phyloP scores from a whole-genome alignment of 2,888 invertebrate genomes.

The Latrodectus elegans region DNA sequence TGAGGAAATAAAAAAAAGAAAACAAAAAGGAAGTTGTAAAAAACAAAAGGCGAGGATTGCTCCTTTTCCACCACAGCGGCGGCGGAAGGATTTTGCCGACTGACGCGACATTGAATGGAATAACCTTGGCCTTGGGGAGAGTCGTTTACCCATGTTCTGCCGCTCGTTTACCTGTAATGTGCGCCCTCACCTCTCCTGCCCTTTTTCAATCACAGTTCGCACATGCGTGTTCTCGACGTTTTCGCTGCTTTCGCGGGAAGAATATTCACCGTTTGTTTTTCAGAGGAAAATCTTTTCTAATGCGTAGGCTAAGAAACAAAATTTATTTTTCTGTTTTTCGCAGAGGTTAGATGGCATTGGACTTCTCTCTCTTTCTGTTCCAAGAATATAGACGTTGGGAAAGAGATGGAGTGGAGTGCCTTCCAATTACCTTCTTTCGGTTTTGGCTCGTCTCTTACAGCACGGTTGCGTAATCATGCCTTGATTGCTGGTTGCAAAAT shows the following conservation, averaged over 20 bases:
- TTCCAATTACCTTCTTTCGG: neutral
- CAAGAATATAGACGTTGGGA: neutral
- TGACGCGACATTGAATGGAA: neutral
- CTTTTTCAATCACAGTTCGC: neutral
- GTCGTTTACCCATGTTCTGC: constrained; percentile 6
- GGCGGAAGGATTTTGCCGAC: constrained; percentile 24
- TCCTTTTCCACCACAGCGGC: neutral
- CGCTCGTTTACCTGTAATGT: constrained; percentile 2
- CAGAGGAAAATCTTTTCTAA: neutral
- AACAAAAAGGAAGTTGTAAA: constrained; percentile 17
- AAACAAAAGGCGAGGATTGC: neutral
- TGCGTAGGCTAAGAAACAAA: neutral
- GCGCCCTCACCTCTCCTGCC: neutral
- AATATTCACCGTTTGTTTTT: constrained; percentile 2
- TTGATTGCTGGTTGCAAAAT: too few relatives aligned
- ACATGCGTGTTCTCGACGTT: neutral
- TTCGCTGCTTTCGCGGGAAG: neutral
- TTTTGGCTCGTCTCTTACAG: too few relatives aligned
- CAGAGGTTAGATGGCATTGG: neutral
- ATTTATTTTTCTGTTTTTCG: neutral
- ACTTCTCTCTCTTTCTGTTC: neutral
- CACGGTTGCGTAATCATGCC: too few relatives aligned
- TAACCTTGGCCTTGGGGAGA: constrained; percentile 7
- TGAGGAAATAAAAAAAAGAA: constrained; percentile 14
- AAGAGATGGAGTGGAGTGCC: neutral